Evolutionary conservation across 1,140 invertebrate species (phyloP).

Genomic region (Lethocerus indicus): DNA sequence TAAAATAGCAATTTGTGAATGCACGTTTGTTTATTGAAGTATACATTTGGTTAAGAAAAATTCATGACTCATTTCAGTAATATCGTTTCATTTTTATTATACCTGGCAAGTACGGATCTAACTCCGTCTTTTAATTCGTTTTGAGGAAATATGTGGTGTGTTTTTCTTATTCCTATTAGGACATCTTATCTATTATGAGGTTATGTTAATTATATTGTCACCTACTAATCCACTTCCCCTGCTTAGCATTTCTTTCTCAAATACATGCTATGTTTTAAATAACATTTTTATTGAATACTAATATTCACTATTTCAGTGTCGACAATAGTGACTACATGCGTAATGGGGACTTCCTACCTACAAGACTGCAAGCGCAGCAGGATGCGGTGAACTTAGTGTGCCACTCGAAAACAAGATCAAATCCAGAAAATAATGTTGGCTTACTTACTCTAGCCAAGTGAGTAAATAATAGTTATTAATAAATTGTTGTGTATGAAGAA

Average conservation of each 20-base stretch:
- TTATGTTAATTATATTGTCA: no score
- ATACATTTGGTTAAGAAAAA: background rate
- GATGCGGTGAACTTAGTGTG: conserved; percentile 97
- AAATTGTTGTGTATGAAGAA: no score
- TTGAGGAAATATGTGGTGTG: background rate
- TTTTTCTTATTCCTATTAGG: no score
- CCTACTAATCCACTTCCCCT: no score
- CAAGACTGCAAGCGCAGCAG: conserved; percentile 91
- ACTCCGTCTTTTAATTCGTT: background rate
- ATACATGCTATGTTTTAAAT: background rate
- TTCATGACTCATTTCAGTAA: background rate
- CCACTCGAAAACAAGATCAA: conserved; percentile 89
- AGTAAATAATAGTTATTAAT: no score
- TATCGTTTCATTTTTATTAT: background rate
- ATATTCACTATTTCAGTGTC: conserved; percentile 49
- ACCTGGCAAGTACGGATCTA: background rate
- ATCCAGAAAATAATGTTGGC: conserved; percentile 99
- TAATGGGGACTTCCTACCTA: conserved; percentile 97
- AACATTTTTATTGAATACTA: background rate
- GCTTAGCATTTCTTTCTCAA: background rate
- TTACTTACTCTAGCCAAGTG: conserved; percentile 88
- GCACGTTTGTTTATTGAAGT: background rate
- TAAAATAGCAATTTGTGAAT: background rate
- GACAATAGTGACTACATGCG: conserved; percentile 99
- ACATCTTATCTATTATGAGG: no score